These are phyloP conservation scores for Balaeniceps rex DNA, from an alignment of 2,113 vertebrate species.

Conservation along the genomic window DNA sequence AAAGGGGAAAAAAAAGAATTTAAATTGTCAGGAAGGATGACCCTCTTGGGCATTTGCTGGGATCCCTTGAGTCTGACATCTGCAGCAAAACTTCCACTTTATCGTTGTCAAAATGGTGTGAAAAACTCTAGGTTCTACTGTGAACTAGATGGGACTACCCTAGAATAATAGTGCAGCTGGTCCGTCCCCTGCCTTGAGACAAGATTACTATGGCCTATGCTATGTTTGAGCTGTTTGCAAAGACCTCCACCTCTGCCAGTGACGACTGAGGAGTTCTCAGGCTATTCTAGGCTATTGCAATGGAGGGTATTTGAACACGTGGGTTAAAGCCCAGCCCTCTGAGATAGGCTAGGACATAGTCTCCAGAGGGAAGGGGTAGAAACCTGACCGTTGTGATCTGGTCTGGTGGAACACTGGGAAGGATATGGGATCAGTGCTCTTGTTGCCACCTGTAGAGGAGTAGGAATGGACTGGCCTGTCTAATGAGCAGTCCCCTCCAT, in stretches of 20 bases:
- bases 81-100: background rate
- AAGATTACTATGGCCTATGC: background rate
- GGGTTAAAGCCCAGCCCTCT: background rate
- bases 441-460: background rate
- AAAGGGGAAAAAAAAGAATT: accelerated
- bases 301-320: background rate
- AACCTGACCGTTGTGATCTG: accelerated
- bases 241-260: background rate
- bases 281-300: background rate
- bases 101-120: background rate
- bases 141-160: background rate
- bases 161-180: background rate
- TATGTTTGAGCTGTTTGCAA: background rate
- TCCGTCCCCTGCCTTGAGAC: background rate
- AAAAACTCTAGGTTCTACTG: background rate
- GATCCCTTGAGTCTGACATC: background rate
- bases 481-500: background rate
- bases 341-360: background rate
- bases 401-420: background rate
- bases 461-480: background rate
- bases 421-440: background rate
- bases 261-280: background rate
- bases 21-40: background rate
- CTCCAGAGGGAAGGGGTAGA: background rate
- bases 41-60: background rate